Base-by-base conservation (phyloP, 2,797 vertebrate species). In the Helicolenus hilgendorfi region DNA sequence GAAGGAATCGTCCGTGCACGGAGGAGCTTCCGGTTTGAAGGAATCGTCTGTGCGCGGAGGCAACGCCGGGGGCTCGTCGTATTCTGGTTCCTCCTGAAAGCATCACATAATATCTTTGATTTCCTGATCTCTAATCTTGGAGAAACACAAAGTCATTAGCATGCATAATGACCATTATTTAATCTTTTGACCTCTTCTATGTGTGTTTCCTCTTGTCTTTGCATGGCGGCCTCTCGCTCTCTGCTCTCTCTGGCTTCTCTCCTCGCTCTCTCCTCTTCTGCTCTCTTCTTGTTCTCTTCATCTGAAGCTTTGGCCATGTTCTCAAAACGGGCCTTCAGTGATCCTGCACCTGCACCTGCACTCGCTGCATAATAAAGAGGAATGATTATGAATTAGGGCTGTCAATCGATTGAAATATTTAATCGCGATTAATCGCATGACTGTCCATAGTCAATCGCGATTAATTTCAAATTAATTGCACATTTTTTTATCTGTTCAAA, bases 271-370 rank as follows among this genome's bases (percentile, higher is more conserved):
- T 98, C 97, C 73, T 98, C 98, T 73, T 98, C 97, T 0, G 91
- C 98, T 87, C 76, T 96, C 92, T 97, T 98, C 73, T 60, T 95
- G 92, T 97, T 98, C 84, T 98, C 98, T 26, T 98, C 98, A 0
- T 98, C 97, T 0, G 97, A 97, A 1, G 95, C 87, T 88, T 96
- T 98, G 24, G 98, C 98, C 97, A 99, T 97, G 93, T 91, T 98
- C 81, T 99, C 99, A 86, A 99, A 99, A 1, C 94, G 98, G 0
- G 98, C 97, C 86, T 98, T 98, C 79, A 99, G 96, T 56, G 97
- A 98, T 45, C 98, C 97, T 15, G 98, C 96, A n/a, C 98, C 97
- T 18, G 98, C 96, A 18, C 97, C 97, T 35, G 97, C 93, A 58
- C 97, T 97, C 7, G 97, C 98, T 98, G 90, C 71, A 91, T 59